Evolutionary conservation across 1,140 invertebrate species (phyloP), one percentile per base, ranked within the genome.

Genomic region (Armadillidium nasatum): DNA sequence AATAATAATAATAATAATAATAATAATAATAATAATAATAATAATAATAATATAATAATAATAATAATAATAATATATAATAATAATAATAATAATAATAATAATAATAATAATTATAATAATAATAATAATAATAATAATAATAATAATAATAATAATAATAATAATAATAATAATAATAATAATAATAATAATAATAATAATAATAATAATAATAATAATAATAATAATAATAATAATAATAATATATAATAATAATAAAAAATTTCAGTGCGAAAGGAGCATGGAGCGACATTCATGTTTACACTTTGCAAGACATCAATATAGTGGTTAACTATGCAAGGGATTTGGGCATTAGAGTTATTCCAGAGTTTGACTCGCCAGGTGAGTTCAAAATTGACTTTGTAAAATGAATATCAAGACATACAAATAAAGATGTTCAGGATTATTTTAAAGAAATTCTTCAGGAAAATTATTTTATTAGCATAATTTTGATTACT

Each of bases 331-430:
- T 95, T 73, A 87, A 93, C 79, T 92, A 91, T 83, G 95, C 94
- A 0, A 86, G 91, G 81, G 78, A 90, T 6, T 85, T 94, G 23
- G 95, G 95, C 7, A 95, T 98, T 77, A 86, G 95, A 66, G 93
- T 97, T 0, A 86, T 97, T 69, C 88, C 92, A 0, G 96, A 98
- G 86, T 96, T 97, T 84, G 95, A 97, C 85, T 91, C 93, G n/a
- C 95, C 95, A 80, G 94, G 92, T 91, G 84, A 83, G 76, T 44
- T 15, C 11, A 73, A 0, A n/a, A 66, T n/a, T n/a, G n/a, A n/a
- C 21, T 66, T 66, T 33, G n/a, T n/a, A n/a, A n/a, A n/a, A n/a
- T n/a, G n/a, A n/a, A n/a, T n/a, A n/a, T n/a, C n/a, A n/a, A n/a
- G n/a, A n/a, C n/a, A n/a, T n/a, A n/a, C n/a, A n/a, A n/a, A n/a